Percentiles rank a stretch among this genome's conserved stretches.
These are phyloP conservation scores for Parazoanthus darwini DNA, from an alignment of 92 coral and sea anemone species.

Conservation along the genomic window DNA sequence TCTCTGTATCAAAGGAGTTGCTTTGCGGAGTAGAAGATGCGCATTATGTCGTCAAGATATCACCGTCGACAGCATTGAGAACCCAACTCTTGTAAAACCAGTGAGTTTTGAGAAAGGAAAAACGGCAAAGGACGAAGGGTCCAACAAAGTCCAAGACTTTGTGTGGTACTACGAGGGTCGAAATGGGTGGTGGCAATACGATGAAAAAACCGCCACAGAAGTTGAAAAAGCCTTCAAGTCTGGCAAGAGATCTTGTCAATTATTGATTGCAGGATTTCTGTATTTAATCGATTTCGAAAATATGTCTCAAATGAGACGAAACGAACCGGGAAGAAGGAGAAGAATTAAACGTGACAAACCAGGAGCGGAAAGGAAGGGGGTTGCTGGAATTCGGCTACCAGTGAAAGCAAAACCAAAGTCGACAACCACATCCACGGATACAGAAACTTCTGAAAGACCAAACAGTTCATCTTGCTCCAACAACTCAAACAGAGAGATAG, in stretches of 20 bases:
- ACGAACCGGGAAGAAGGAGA: slow-evolving; percentile 93
- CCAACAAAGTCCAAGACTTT: slow-evolving; percentile 49
- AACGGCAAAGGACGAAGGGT: slow-evolving; percentile 40
- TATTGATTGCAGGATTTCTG: slow-evolving; percentile 94
- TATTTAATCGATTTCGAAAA: slow-evolving; percentile 95
- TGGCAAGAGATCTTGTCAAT: slow-evolving; percentile 91
- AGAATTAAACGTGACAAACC: slow-evolving; percentile 91
- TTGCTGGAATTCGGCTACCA: slow-evolving; percentile 80
- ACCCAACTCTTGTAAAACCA: slow-evolving; percentile 84
- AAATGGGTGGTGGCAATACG: slow-evolving; percentile 99
- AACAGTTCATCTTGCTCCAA: neutral
- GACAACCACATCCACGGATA: neutral
- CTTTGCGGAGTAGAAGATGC: slow-evolving; percentile 88
- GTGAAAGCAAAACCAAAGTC: slow-evolving; percentile 24
- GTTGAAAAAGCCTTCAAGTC: slow-evolving; percentile 89
- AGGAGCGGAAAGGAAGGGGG: slow-evolving; percentile 92
- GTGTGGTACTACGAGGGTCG: slow-evolving; percentile 99
- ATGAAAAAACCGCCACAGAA: slow-evolving; percentile 86
- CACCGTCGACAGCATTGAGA: slow-evolving; percentile 73
- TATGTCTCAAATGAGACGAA: slow-evolving; percentile 97
- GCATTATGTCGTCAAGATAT: slow-evolving; percentile 94
- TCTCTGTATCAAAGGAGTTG: slow-evolving; percentile 98
- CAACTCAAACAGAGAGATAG: neutral
- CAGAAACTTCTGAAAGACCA: slow-evolving; percentile 23
- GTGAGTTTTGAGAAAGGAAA: slow-evolving; percentile 33